Base-by-base conservation (phyloP, 2,888 invertebrate genomes). In the Augochlorella aurata region DNA sequence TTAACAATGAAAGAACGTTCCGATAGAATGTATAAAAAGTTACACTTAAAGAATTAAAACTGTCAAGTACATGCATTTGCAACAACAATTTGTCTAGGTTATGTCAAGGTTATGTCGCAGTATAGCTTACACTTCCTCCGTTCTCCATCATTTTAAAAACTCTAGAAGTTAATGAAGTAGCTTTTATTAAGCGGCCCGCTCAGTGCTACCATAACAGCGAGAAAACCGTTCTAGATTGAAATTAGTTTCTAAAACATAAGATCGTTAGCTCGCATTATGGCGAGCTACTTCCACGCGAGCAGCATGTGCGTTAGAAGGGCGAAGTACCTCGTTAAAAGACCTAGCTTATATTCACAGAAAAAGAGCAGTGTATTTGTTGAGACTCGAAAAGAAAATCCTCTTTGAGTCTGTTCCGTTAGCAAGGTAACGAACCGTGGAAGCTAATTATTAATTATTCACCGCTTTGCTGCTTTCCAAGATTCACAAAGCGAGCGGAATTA, bases 381-480 rank as follows among this genome's bases (percentile, higher is more conserved):
- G 76, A 74, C 29, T 80, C 21, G 18, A 49, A 29, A 65, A 49
- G 50, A 50, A 76, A 8, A 21, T 38, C 18, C 65, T 58, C 71
- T 70, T 74, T 82, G 81, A 82, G 68, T 83, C 76, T 73, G 79
- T 81, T 58, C 49, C 70, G 76, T 73, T 71, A 61, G 54, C 74
- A 21, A 18, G 72, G 52, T 79, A 84, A 80, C 72, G 81, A 78
- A 45, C 70, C 65, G 73, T 74, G 65, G 58, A 47, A 75, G 73
- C 70, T 79, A 79, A 74, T 83, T 76, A 77, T 73, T 88, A 83
- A 88, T 88, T 88, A 80, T 81, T 68, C 75, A 67, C 68, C 29
- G 74, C 74, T 68, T 77, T 44, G 71, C 70, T 65, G 52, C 52
- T 45, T 12, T 24, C n/a, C 12, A n/a, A 38, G 38, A 21, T 14